These are phyloP conservation scores for Actinostola sp. DNA, from an alignment of 92 coral and sea anemone genomes.

Conservation along the genomic window DNA sequence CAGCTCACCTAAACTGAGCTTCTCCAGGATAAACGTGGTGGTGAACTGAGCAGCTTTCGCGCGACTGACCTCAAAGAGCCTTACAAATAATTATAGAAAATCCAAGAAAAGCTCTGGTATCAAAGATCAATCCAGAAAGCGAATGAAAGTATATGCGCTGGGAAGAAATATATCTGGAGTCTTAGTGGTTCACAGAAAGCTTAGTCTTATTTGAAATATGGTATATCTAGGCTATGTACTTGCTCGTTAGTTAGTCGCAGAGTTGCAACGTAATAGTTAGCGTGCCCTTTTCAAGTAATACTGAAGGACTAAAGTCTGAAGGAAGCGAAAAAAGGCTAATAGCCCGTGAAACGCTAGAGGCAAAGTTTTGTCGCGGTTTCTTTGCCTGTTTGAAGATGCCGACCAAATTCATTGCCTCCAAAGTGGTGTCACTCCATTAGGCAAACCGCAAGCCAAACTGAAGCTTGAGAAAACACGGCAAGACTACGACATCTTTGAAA, in stretches of 20 bases:
- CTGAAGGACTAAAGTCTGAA: constrained; percentile 12
- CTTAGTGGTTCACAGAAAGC: not conserved
- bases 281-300: constrained; percentile 3
- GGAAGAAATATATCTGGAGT: not conserved
- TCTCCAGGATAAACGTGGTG: too few species aligned
- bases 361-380: constrained; percentile 35
- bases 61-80: not conserved
- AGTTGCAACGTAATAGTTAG: not conserved
- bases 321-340: constrained; percentile 32
- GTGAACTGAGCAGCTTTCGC: not conserved
- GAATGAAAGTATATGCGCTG: not conserved
- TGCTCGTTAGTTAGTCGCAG: not conserved
- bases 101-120: not conserved
- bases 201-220: not conserved
- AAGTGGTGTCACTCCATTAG: constrained; percentile 38
- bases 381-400: constrained; percentile 36
- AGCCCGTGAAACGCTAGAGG: constrained; percentile 44
- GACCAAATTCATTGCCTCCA: constrained; percentile 15
- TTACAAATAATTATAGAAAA: not conserved
- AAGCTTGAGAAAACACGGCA: constrained; percentile 7
- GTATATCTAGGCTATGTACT: not conserved
- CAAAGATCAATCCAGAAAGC: not conserved
- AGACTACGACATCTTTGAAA: not conserved
- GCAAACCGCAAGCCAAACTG: constrained; percentile 19
- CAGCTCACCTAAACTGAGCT: too few species aligned